Base-by-base conservation (phyloP, 2,113 vertebrate genomes). In the Garra rufa region DNA sequence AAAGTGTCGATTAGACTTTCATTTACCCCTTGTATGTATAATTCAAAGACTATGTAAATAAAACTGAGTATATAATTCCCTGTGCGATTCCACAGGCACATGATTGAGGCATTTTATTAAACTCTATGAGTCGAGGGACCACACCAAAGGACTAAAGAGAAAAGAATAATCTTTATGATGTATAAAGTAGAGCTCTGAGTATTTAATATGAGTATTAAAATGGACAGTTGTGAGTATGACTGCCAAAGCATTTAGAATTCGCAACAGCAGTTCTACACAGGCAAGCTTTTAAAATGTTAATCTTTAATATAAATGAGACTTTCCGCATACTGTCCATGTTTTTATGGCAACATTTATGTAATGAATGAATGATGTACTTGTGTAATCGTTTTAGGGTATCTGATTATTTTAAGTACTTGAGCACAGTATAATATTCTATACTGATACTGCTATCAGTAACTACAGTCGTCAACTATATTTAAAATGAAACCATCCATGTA, bases 401-500 rank as follows among this genome's bases (percentile, higher is more conserved):
- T 71, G 69, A n/a, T 43, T 2, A n/a, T 71, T 71, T 70, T 71
- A 70, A 71, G 38, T 71, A 71, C 41, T 3, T 43, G 43, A 75
- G 43, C 13, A 75, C 24, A 19, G 13, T 9, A 17, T 48, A 9
- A 75, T 24, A 73, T 74, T 26, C 9, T 9, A 50, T 14, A 28
- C 3, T 1, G 14, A 75, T 17, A 26, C 44, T 0, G 9, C 19
- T 69, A 10, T 69, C 17, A 38, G 17, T 19, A 69, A 21, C 19
- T 69, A 82, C 38, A 38, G 30, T 57, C 19, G 74, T 82, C 76
- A 71, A 67, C 86, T 76, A 46, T 65, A 63, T 71, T 81, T 57
- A 71, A 84, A 87, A 87, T 63, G 50, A 82, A 79, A 50, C 77
- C 76, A 43, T 84, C 71, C 74, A 84, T 61, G 71, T 50, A 46